Evolutionary conservation across 2,888 invertebrate genomes (phyloP), one percentile per base, ranked within the genome.

Genomic region (Octonoba sinensis): DNA sequence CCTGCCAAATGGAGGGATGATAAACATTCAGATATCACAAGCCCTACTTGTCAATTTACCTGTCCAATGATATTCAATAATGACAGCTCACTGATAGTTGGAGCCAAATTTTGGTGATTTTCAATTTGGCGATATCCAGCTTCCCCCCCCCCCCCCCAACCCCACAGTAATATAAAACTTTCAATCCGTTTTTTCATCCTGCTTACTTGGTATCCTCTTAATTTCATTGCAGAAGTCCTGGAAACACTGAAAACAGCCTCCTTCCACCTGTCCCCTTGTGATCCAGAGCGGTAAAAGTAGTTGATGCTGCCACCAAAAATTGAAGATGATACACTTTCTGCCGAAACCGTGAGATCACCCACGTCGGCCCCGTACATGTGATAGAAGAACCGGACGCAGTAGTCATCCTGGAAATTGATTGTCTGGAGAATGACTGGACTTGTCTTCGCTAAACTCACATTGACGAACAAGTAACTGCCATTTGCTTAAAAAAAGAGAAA

Each of bases 321-420:
- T 8, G 24, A 2, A 3, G 15, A 16, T 46, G 24, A 54, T 1
- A 65, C 36, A 16, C 62, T 69, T 18, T 64, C 46, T 16, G n/a
- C 54, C 11, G 22, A 20, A 11, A 77, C 82, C 6, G 15, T 65
- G 8, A 84, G 69, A 36, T n/a, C n/a, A 1, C 76, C 76, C 11
- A 82, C 59, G 51, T 84, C 77, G 3, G 82, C 59, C 1, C 84
- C 84, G 27, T 82, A 82, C 84, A 84, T 84, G 62, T 84, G 82
- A 6, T 74, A 79, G 64, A 82, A 84, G 49, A 82, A 84, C 4
- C 67, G 59, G 4, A 82, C 44, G 47, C 84, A 84, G 36, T 71
- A 74, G 1, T 22, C 49, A 2, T 36, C n/a, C 11, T 20, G 44
- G 3, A 84, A 16, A 0, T 22, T 64, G n/a, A 57, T 18, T 15